Conservation (phyloP, 2,888 invertebrate species). For the Tipula lateralis region DNA sequence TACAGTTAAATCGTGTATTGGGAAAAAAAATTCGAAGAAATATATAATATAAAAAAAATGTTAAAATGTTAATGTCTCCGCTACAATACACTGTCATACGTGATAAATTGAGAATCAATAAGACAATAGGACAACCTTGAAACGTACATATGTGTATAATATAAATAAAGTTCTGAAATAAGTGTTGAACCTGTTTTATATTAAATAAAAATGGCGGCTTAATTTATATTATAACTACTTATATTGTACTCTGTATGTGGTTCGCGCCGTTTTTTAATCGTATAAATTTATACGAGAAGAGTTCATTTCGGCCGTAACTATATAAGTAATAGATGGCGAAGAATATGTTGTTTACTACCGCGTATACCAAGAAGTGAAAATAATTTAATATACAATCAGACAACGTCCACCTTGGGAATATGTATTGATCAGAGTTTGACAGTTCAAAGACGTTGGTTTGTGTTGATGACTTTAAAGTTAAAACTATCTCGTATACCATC, state of each 20-base stretch:
- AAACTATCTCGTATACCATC: background rate
- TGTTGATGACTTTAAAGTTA: background rate
- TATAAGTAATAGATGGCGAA: background rate
- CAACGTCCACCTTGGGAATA: background rate
- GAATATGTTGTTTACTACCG: background rate
- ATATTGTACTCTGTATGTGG: background rate
- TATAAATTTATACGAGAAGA: background rate
- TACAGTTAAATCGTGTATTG: background rate
- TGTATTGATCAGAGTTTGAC: background rate
- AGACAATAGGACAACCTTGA: conserved; percentile 24
- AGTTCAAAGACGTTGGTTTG: background rate
- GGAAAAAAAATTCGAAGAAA: background rate
- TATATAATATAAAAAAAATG: background rate
- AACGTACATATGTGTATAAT: background rate
- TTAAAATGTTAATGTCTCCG: background rate
- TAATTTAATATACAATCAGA: background rate
- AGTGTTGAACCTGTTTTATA: background rate
- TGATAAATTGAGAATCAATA: background rate
- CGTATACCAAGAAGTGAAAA: background rate
- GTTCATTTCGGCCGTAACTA: background rate
- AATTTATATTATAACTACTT: background rate
- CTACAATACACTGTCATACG: background rate
- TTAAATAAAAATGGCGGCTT: background rate
- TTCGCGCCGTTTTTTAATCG: background rate
- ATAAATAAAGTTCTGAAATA: background rate